Percentiles rank a stretch among this genome's conserved stretches.
These are phyloP conservation scores for Pangasius sanitwongsei DNA, from an alignment of 2,797 vertebrate genomes.

Conservation along the genomic window DNA sequence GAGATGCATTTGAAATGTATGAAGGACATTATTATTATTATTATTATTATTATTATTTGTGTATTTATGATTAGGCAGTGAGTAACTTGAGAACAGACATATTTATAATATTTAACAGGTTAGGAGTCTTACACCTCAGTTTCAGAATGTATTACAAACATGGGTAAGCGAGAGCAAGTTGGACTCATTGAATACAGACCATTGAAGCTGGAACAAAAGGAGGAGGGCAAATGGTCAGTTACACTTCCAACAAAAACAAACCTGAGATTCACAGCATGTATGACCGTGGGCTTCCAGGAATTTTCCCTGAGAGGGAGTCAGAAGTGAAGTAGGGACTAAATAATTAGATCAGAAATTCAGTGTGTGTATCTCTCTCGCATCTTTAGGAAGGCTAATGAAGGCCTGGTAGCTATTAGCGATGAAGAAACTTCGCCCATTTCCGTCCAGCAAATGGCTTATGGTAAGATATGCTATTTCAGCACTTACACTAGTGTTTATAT, in stretches of 20 bases:
- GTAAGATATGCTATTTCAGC: conserved; percentile 41
- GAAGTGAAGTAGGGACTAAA: neutral
- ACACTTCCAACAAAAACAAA: conserved; percentile 3
- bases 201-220: conserved; percentile 6
- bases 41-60: neutral
- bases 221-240: neutral
- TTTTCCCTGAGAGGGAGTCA: neutral
- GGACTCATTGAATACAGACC: neutral
- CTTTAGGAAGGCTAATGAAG: conserved; percentile 66
- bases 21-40: too few species aligned
- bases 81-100: neutral
- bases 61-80: neutral
- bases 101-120: neutral
- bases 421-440: conserved; percentile 64
- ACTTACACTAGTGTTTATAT: neutral
- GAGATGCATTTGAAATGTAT: too few species aligned
- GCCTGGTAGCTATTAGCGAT: conserved; percentile 64
- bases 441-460: conserved; percentile 68
- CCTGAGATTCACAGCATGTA: neutral
- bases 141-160: neutral
- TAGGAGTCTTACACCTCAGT: neutral
- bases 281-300: neutral
- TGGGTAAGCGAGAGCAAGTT: neutral
- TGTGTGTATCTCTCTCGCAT: fast-evolving
- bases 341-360: neutral